These are phyloP conservation scores for Nematolebias whitei DNA, from an alignment of 2,113 vertebrate species.

Conservation along the genomic window DNA sequence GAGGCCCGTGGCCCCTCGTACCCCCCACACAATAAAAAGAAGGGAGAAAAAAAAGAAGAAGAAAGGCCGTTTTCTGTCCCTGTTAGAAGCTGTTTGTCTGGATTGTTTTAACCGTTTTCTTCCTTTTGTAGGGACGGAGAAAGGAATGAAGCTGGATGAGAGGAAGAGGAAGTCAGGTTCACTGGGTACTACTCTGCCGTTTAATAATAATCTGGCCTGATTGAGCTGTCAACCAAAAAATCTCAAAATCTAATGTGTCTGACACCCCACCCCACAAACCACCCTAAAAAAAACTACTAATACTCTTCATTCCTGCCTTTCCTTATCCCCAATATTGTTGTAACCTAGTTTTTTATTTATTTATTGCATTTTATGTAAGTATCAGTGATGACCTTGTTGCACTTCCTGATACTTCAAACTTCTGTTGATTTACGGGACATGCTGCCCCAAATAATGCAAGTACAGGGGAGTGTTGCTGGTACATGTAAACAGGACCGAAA, in stretches of 20 bases:
- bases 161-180: conserved; percentile 31
- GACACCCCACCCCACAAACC: conserved; percentile 7
- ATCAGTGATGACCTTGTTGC: no score
- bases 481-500: no score
- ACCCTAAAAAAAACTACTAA: background rate
- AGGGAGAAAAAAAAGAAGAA: no score
- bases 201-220: conserved; percentile 59
- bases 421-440: no score
- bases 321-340: background rate
- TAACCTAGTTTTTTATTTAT: background rate
- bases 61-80: conserved; percentile 57
- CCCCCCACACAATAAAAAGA: conserved; percentile 12
- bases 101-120: conserved; percentile 13
- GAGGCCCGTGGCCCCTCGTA: background rate
- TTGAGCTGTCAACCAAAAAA: conserved; percentile 44
- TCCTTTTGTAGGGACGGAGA: conserved; percentile 2
- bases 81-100: conserved; percentile 34
- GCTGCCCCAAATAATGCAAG: no score
- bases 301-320: background rate
- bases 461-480: no score
- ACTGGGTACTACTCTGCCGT: background rate
- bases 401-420: no score
- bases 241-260: background rate
- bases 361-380: no score
- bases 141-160: background rate